phyloP scores from a whole-genome alignment of 2,888 invertebrate species.

The Trissonchulus sp. region DNA sequence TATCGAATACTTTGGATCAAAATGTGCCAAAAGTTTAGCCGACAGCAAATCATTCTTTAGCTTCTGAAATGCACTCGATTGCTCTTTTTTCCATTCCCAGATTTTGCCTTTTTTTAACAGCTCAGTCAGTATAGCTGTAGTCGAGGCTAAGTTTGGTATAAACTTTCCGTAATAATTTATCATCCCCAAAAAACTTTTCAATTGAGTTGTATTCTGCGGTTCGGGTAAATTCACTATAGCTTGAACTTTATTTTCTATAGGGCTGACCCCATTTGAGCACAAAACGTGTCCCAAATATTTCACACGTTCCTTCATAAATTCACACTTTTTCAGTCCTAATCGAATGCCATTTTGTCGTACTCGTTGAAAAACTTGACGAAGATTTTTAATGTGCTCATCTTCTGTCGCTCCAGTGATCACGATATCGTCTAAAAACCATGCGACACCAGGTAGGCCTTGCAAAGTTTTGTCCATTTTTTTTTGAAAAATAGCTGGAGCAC shows the following conservation, averaged over 20 bases:
- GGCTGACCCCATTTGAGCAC: neutral
- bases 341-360: neutral
- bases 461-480: neutral
- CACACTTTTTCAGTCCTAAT: neutral
- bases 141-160: no score
- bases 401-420: neutral
- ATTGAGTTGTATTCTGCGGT: neutral
- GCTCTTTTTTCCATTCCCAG: neutral
- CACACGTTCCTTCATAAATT: neutral
- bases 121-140: no score
- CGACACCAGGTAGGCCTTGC: neutral
- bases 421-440: neutral
- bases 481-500: neutral
- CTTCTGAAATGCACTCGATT: neutral
- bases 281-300: slow-evolving; percentile 8
- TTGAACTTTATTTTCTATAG: neutral
- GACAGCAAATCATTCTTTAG: neutral
- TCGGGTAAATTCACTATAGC: neutral
- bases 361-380: neutral
- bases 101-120: neutral
- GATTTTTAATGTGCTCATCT: neutral
- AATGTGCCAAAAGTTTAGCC: neutral
- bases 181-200: neutral
- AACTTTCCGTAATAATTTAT: no score
- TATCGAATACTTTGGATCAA: neutral